Base-by-base conservation (phyloP, 2,888 invertebrate genomes). In the Tipula unca region DNA sequence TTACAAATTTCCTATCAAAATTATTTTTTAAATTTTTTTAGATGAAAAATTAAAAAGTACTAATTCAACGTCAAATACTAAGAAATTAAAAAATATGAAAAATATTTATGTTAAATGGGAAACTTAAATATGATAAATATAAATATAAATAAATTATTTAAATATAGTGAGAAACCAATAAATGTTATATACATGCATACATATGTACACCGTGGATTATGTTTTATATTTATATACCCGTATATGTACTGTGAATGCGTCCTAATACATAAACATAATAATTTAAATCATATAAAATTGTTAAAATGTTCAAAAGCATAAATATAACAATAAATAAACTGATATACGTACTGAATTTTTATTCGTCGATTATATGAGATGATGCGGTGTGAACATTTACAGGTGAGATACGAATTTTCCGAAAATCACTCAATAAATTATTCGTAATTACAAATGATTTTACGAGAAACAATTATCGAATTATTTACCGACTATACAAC, bases 11-110 rank as follows among this genome's bases (percentile, higher is more conserved):
- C 6, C 86, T 84, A 54, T 29, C 32, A 32, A 85, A 29, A 14
- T 85, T 69, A 85, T 84, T 85, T 86, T 87, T 87, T 86, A 86
- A 86, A 87, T 87, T 87, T 86, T 86, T 87, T 86, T 87, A 86
- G 69, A 69, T 69, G 25, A 69, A 69, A 69, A 69, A 69, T 69
- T 69, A 69, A 69, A 69, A 69, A 69, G 69, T 69, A 69, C 69
- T 69, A 69, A 69, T 25, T 25, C 69, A 69, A 69, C 69, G 69
- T 69, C 69, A 69, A 69, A 69, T 69, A 69, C 69, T 69, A 69
- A 25, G 20, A 69, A 69, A 69, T 25, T 69, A 69, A 69, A 69
- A 69, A 69, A n/a, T 54, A 54, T 54, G 6, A 54, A 54, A 69
- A 69, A 6, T 69, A 69, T 69, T 69, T 69, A 69, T 69, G 25